Evolutionary conservation across 2,888 invertebrate genomes (phyloP), one percentile per base, ranked within the genome.

Genomic region (Megalurothrips usitatus): DNA sequence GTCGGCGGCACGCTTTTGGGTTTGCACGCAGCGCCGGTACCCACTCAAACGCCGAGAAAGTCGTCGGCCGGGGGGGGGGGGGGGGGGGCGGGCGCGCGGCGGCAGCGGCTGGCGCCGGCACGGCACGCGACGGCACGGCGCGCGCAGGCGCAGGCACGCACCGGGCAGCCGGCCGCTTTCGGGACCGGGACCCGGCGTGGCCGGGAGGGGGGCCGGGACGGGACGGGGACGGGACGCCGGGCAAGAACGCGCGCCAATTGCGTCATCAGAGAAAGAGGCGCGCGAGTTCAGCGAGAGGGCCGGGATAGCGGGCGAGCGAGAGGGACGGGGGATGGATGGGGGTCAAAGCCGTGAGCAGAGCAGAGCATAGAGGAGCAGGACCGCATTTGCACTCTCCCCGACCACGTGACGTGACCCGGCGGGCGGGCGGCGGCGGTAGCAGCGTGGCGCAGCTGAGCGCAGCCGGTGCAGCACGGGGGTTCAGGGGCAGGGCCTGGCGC

Each of bases 171-270:
- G 6, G n/a, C 58, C 58, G n/a, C 19, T 19, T n/a, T 19, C 58
- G 19, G 14, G 12, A 19, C 12, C 52, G 52, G 52, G 14, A 9
- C 14, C 52, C 14, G 10, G 10, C 49, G 10, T 49, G 49, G 10
- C 52, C 14, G 52, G 14, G 52, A 19, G 58, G 14, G 14, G 58
- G 19, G 58, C 14, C 17, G 58, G 58, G 58, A 6, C 58, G 23
- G n/a, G 63, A n/a, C 68, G 23, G 68, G 68, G 68, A 9, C 68
- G 23, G 58, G 58, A n/a, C 52, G 1, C n/a, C 58, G 23, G 23
- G 68, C 68, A 75, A 75, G 68, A 75, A 26, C 26, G 26, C 68
- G 68, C 68, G 68, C 68, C 68, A 75, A 75, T 75, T 75, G 68
- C 68, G 68, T 75, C 68, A 75, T 75, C 68, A 9, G 68, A 75